These are phyloP conservation scores for Coenonympha glycerion DNA, from an alignment of 2,888 invertebrate species.

Conservation along the genomic window DNA sequence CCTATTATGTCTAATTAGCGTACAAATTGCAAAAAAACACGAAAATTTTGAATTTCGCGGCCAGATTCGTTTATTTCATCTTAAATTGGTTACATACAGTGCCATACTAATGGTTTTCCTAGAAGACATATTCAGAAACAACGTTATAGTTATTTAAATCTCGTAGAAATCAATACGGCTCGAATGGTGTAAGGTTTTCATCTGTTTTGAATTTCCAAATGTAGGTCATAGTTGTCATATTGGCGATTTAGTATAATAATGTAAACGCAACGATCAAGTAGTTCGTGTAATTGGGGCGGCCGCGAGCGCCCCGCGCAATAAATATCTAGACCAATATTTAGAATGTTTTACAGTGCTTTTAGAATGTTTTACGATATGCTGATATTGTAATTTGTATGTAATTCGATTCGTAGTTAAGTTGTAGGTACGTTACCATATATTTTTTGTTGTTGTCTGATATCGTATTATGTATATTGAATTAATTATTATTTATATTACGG, in stretches of 20 bases:
- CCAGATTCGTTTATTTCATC: no score
- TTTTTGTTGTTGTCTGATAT: constrained; percentile 51
- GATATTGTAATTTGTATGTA: constrained; percentile 62
- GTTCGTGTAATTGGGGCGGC: constrained; percentile 43
- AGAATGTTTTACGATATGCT: constrained; percentile 63
- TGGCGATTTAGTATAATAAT: constrained; percentile 32
- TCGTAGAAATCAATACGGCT: not conserved
- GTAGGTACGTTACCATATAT: constrained; percentile 66
- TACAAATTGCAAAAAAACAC: no score
- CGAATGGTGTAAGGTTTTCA: constrained; percentile 14
- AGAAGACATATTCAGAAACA: no score
- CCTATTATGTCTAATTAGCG: no score
- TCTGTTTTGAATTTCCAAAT: constrained; percentile 8
- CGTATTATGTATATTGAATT: constrained; percentile 50
- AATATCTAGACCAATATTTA: constrained; percentile 74
- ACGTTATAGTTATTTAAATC: no score
- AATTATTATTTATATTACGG: constrained; percentile 60
- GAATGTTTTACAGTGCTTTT: constrained; percentile 71
- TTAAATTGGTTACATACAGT: no score
- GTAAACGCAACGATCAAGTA: constrained; percentile 55
- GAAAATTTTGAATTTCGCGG: no score
- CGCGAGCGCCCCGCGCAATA: constrained; percentile 58
- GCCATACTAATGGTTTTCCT: no score
- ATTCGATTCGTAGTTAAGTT: constrained; percentile 59
- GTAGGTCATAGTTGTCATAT: constrained; percentile 20